Percentiles rank a stretch among this genome's conserved stretches.
Evolutionary conservation across 2,113 vertebrate species (phyloP).

Genomic region (Spilogale gracilis): DNA sequence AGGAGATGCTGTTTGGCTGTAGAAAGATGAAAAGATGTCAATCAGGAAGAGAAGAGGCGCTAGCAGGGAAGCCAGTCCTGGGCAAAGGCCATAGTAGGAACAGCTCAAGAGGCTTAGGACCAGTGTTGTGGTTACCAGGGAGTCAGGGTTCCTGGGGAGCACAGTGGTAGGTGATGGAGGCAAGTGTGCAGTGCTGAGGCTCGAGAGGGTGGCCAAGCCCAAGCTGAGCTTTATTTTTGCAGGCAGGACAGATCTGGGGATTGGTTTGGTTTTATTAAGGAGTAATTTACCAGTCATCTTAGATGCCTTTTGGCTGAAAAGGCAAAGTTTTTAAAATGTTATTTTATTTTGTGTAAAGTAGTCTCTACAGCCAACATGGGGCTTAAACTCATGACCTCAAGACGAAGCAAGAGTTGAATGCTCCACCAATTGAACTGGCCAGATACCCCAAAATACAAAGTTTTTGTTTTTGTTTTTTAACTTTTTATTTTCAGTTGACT

Average conservation of each 20-base stretch:
- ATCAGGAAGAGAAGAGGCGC: neutral
- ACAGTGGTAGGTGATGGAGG: fast-evolving
- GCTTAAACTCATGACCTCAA: neutral
- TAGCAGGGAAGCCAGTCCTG: neutral
- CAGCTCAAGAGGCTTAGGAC: neutral
- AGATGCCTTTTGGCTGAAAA: neutral
- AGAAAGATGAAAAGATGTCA: neutral
- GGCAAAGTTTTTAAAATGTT: neutral
- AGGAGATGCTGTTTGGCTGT: neutral
- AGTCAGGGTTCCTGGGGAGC: neutral
- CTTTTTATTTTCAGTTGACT: neutral
- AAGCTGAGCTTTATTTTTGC: neutral
- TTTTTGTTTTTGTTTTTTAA: neutral
- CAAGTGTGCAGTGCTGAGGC: neutral
- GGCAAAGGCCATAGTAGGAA: neutral
- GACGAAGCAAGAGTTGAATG: neutral
- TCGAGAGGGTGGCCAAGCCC: neutral
- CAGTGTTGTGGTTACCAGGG: fast-evolving
- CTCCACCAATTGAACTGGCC: neutral
- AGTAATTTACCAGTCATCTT: neutral
- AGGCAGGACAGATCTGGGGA: neutral
- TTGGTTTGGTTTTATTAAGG: neutral
- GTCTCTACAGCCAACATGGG: neutral
- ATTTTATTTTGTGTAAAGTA: neutral
- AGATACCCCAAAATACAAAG: neutral